Evolutionary conservation across 1,140 invertebrate species (phyloP).

Genomic region (Drosophila quadrilineata): DNA sequence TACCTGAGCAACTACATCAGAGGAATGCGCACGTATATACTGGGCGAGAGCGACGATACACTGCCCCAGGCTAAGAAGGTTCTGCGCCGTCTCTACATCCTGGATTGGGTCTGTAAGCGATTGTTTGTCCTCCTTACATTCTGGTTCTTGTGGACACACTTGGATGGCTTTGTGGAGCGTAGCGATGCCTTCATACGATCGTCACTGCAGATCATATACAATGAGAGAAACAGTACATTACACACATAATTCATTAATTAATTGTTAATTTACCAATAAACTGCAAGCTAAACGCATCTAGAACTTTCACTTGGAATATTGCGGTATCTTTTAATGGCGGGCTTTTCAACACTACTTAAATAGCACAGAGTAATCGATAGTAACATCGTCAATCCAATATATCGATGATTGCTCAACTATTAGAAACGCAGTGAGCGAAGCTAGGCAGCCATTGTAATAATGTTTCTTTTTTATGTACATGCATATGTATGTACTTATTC

Average conservation of each 20-base stretch:
- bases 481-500: too few relatives aligned
- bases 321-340: not conserved
- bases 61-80: constrained; percentile 86
- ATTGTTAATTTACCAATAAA: constrained; percentile 18
- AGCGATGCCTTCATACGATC: constrained; percentile 64
- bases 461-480: too few relatives aligned
- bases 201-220: constrained; percentile 53
- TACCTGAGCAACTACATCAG: constrained; percentile 88
- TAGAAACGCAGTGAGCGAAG: too few relatives aligned
- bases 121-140: constrained; percentile 72
- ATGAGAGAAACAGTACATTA: constrained; percentile 54
- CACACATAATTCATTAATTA: constrained; percentile 37
- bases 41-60: constrained; percentile 90
- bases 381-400: not conserved
- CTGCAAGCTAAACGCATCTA: too few relatives aligned
- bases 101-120: constrained; percentile 81
- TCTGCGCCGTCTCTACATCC: constrained; percentile 83
- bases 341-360: not conserved
- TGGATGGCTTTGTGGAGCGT: constrained; percentile 65
- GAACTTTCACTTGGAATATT: too few relatives aligned
- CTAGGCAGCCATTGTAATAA: too few relatives aligned
- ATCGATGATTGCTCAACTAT: not conserved
- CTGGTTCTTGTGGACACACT: constrained; percentile 81
- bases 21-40: constrained; percentile 87
- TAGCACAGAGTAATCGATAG: not conserved